Conservation (phyloP, 2,888 invertebrate genomes). For the Hemaris fuciformis region DNA sequence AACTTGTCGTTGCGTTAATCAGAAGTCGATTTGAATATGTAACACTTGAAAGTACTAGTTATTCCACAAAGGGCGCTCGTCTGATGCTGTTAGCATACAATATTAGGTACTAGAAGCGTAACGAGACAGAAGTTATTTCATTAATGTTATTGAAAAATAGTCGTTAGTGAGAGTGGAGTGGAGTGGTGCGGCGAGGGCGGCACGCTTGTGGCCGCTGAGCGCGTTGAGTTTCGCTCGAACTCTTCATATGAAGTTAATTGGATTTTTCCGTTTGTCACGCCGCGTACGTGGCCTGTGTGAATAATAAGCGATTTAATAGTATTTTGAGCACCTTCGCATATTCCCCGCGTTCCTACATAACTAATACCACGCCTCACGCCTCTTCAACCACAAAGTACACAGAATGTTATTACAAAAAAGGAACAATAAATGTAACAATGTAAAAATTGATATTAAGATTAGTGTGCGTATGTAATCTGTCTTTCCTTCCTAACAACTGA, state of each 20-base stretch:
- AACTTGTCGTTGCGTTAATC: too few species aligned
- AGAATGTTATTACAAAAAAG: background rate
- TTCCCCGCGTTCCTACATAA: constrained; percentile 17
- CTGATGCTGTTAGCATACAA: constrained; percentile 3
- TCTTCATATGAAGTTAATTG: constrained; percentile 75
- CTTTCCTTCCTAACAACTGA: background rate
- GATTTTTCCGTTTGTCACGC: constrained; percentile 76
- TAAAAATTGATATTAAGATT: background rate
- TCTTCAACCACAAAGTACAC: background rate
- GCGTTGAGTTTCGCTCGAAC: constrained; percentile 54
- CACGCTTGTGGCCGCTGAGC: constrained; percentile 26
- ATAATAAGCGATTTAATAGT: constrained; percentile 68
- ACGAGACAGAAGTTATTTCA: constrained; percentile 52
- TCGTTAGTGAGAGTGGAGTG: constrained; percentile 59
- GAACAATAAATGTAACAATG: background rate
- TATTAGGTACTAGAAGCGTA: constrained; percentile 37
- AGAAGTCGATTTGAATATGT: background rate
- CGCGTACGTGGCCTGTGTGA: constrained; percentile 65
- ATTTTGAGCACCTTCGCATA: constrained; percentile 47
- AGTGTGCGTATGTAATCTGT: background rate
- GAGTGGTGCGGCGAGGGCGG: constrained; percentile 31
- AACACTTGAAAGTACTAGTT: background rate
- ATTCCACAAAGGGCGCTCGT: background rate
- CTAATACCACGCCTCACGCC: background rate
- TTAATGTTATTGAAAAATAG: constrained; percentile 71